Base-by-base conservation (phyloP, 2,888 invertebrate species). In the Pseudococcus longispinus region DNA sequence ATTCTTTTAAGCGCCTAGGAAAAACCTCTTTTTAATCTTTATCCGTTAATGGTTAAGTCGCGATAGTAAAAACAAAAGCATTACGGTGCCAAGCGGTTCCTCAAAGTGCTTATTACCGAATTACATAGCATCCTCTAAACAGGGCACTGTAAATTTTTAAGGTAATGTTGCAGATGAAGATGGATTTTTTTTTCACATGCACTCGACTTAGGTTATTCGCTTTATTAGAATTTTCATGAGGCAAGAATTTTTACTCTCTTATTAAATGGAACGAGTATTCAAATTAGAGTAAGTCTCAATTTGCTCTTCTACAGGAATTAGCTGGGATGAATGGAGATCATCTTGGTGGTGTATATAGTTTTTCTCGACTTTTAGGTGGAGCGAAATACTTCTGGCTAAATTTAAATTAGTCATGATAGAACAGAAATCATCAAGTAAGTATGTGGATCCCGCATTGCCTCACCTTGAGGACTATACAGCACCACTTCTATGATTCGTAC, bases 41-140 rank as follows among this genome's bases (percentile, higher is more conserved):
- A 84, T 84, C 84, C 84, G 84, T 84, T 84, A 84, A 84, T 84
- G 84, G 84, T 84, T 55, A 84, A 55, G 84, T 84, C 84, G 26
- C 26, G 55, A 60, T 84, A 55, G 84, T 84, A 84, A 84, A 84
- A 84, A 84, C 84, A 84, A 55, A 84, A 55, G 60, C 51, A 84
- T 80, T 80, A 80, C 42, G 77, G 37, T 29, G 42, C 37, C 42
- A 11, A 70, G 37, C 77, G 77, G 77, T 80, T 37, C 77, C 77
- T 80, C 42, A 80, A 80, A 80, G 77, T 80, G 77, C 77, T 80
- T 80, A 80, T 80, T 80, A 80, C 77, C 77, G 77, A 80, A 80
- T 80, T 80, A 80, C 42, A 80, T 20, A 23, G 42, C 70, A 32
- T 60, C 11, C 70, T 20, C 29, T 3, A 29, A 29, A 29, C 15